These are phyloP conservation scores for Coleophora deauratella DNA, from an alignment of 2,888 invertebrate species.

Conservation along the genomic window DNA sequence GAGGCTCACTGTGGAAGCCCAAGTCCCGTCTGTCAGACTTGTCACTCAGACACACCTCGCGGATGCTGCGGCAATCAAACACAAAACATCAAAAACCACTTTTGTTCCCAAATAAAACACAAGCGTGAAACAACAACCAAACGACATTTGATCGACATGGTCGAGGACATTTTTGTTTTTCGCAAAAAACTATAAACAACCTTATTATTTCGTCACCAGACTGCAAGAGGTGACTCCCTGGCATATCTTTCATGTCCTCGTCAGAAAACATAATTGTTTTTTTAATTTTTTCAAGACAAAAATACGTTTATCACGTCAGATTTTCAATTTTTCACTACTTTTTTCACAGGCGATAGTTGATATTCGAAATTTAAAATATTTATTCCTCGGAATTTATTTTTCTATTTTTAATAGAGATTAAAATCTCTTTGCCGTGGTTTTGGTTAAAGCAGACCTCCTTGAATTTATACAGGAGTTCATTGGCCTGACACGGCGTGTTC, in stretches of 20 bases:
- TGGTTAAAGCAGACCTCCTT: constrained; percentile 34
- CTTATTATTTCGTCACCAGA: constrained; percentile 65
- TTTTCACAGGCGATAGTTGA: too few relatives aligned
- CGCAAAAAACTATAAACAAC: constrained; percentile 38
- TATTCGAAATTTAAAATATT: too few relatives aligned
- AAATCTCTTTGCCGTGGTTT: background rate
- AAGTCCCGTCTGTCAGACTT: constrained; percentile 56
- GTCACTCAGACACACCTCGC: constrained; percentile 59
- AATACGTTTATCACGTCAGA: constrained; percentile 42
- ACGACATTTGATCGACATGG: constrained; percentile 30
- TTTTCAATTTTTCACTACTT: constrained; percentile 34
- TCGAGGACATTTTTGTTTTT: constrained; percentile 30
- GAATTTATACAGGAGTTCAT: constrained; percentile 24
- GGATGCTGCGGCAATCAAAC: constrained; percentile 45
- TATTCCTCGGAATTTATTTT: constrained; percentile 23
- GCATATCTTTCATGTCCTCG: constrained; percentile 64
- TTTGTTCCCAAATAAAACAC: constrained; percentile 24
- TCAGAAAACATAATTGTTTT: constrained; percentile 69
- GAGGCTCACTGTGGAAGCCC: constrained; percentile 38
- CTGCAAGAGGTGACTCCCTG: constrained; percentile 51
- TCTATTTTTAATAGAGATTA: constrained; percentile 19
- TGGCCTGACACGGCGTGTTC: too few relatives aligned
- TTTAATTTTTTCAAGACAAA: constrained; percentile 59
- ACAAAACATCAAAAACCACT: constrained; percentile 12
- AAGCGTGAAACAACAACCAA: constrained; percentile 27